Base-by-base conservation (phyloP, 2,797 vertebrate genomes). In the Meriones psammophilus region DNA sequence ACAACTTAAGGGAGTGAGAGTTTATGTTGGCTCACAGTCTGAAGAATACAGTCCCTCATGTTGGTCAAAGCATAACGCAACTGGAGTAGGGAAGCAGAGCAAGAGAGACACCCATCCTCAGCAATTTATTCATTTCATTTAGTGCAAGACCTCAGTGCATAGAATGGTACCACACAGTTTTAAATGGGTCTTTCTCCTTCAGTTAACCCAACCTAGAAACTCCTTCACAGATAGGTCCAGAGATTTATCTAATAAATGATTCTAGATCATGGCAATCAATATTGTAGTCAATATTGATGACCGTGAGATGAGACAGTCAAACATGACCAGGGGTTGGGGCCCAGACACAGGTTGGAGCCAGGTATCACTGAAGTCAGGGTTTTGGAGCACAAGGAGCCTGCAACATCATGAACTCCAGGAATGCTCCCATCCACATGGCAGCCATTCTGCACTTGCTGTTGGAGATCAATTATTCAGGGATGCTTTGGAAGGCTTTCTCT, bases 301-400 rank as follows among this genome's bases (percentile, higher is more conserved):
- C 12, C 7, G 1, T 5, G 2, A 28, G 12, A 69, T 30, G 86
- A 64, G 12, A 39, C 14, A 13, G 0, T 15, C 39, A 28, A 46
- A 56, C 36, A 46, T 18, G 8, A 36, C 24, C 46, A 20, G 66
- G 30, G 22, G 64, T 92, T 85, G 24, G 28, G 77, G 88, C 88
- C 76, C 39, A 9, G 18, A 26, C 9, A 39, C 33, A 80, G n/a
- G 5, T 0, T 28, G 42, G 10, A 6, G 60, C 42, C 3, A 0
- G 2, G 9, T 0, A 0, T n/a, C 1, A 0, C 26, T 6, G 36
- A 12, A 6, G 24, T 4, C 5, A 33, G 0, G 2, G 46, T 2
- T 18, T 26, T 83, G 78, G 26, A 20, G 13, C 4, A 9, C 33
- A 20, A 22, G 39, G 14, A 13, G 3, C 2, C 2, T 30, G 39